These are phyloP conservation scores for Eupithecia abbreviata DNA, from an alignment of 2,888 invertebrate genomes.

Conservation along the genomic window DNA sequence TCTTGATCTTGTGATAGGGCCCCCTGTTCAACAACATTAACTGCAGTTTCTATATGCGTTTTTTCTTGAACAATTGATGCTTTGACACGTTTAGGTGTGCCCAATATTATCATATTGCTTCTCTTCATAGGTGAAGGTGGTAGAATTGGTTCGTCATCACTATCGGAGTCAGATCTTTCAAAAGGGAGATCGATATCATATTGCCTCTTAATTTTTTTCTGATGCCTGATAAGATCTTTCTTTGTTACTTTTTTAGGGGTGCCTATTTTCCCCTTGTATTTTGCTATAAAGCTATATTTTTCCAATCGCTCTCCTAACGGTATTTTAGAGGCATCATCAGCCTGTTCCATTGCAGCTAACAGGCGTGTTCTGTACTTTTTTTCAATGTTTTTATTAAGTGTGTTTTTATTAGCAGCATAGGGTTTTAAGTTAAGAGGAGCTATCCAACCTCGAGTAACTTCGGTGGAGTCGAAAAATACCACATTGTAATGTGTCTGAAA, in stretches of 20 bases:
- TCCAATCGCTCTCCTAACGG: conserved; percentile 63
- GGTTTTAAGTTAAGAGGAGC: conserved; percentile 64
- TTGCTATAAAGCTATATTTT: conserved; percentile 75
- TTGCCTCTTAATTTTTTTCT: conserved; percentile 61
- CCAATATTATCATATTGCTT: conserved; percentile 55
- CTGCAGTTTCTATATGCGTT: background rate
- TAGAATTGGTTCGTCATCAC: conserved; percentile 39
- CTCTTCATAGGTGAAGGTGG: conserved; percentile 35
- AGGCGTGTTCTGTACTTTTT: conserved; percentile 64
- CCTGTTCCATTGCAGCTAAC: conserved; percentile 64
- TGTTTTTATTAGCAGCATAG: conserved; percentile 58
- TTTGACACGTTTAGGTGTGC: conserved; percentile 51
- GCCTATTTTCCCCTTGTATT: conserved; percentile 70
- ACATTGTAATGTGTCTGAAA: conserved; percentile 83
- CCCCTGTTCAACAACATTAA: background rate
- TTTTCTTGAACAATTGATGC: conserved; percentile 10
- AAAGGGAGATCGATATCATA: conserved; percentile 63
- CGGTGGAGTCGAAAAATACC: conserved; percentile 76
- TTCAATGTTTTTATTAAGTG: conserved; percentile 37
- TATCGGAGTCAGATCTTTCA: conserved; percentile 59
- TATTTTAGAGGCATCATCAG: conserved; percentile 69
- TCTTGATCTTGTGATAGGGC: conserved; percentile 1
- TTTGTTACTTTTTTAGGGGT: conserved; percentile 64
- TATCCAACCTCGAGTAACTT: conserved; percentile 79
- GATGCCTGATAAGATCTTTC: conserved; percentile 56